Evolutionary conservation across 2,113 vertebrate species (phyloP), one percentile per base, ranked within the genome.

Genomic region (Cavia aperea): DNA sequence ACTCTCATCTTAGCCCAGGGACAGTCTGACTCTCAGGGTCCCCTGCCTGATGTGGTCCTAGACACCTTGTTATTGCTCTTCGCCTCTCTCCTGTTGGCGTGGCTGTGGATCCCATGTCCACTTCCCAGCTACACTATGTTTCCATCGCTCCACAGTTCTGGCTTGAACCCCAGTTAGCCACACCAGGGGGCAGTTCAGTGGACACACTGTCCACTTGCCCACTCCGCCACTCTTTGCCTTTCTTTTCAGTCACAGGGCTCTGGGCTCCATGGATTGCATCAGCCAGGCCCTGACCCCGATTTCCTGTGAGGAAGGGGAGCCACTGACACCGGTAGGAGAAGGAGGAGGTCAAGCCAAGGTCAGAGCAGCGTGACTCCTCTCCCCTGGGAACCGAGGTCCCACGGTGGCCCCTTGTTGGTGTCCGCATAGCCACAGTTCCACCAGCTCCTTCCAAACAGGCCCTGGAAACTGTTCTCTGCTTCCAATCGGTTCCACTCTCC

Each of bases 331-430:
- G 16, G 36, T 4, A 3, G 31, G 18, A 66, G 19, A 58, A 51
- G 14, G 15, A 26, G 51, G 51, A 66, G 14, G 49, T 46, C 43
- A 65, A n/a, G 39, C 58, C 49, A 83, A 14, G 31, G 14, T 65
- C n/a, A 31, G 39, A 60, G 14, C 62, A 82, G 68, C 26, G 10
- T 6, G 24, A 23, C 33, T 29, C 3, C 26, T 14, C 7, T 36
- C 39, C 9, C 26, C 5, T 58, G 21, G 16, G 31, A 39, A 21
- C 36, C 9, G 15, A 9, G 1, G 31, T 26, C 18, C 33, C 12
- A 0, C 5, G 11, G 18, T 51, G 13, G 46, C 29, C 8, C 0
- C 5, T 33, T 56, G 15, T 63, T 39, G 0, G 3, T 36, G 7
- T 66, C 46, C 51, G 19, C 39, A 1, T 4, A 82, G n/a, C 4